Evolutionary conservation across 2,797 vertebrate genomes (phyloP).

Genomic region (Acrocephalus scirpaceus): DNA sequence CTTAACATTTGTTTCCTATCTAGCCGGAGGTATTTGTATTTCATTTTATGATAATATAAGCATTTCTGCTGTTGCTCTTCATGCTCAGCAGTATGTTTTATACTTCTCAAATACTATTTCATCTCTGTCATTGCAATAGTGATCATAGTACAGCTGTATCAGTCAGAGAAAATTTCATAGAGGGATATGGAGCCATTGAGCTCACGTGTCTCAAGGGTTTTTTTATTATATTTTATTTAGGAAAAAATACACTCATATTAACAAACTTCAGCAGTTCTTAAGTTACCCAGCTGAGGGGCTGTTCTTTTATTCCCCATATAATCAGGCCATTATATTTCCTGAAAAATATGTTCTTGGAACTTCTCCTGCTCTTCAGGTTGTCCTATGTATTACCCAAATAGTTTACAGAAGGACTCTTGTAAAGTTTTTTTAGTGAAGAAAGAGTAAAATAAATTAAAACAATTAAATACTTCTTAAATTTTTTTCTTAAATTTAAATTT

Average conservation of each 20-base stretch:
- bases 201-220: background rate
- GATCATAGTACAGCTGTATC: background rate
- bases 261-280: background rate
- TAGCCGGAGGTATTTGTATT: background rate
- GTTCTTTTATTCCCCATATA: background rate
- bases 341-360: background rate
- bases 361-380: background rate
- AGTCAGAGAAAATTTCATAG: background rate
- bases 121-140: background rate
- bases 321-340: background rate
- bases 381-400: background rate
- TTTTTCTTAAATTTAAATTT: too few species aligned
- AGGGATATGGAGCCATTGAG: background rate
- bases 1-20: background rate
- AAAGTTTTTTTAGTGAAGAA: background rate
- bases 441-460: background rate
- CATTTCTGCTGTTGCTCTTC: background rate
- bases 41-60: background rate
- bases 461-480: background rate
- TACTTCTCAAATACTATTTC: background rate
- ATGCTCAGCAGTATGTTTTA: background rate
- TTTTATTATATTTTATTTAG: background rate
- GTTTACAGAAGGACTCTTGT: background rate
- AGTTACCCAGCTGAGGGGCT: background rate
- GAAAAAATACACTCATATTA: background rate